Evolutionary conservation across 2,888 invertebrate species (phyloP), one percentile per base, ranked within the genome.

Genomic region (Eremobia ochroleuca): DNA sequence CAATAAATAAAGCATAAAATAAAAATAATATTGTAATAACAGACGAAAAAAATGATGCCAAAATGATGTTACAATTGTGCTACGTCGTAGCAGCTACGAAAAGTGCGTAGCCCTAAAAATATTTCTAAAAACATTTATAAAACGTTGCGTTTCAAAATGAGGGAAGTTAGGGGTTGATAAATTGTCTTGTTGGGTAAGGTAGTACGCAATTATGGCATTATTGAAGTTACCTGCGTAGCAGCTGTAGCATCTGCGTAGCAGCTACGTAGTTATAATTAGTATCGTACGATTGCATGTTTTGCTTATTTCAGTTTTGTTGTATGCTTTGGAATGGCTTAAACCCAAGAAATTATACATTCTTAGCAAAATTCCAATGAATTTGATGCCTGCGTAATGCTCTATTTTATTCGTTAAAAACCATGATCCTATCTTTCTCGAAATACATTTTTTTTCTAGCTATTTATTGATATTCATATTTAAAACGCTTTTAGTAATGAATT

Each of bases 41-140:
- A 8, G 4, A 28, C 2, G 4, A 34, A 59, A 46, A 46, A 46
- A 59, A 55, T 2, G 1, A 11, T 9, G 34, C 25, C 9, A 37
- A 46, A 59, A 46, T 58, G 0, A 18, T 31, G 52, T 40, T 40
- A 49, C 13, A 58, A 34, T 34, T 52, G 4, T 72, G 79, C 79
- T 79, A 79, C 80, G 80, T 21, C 70, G 77, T 77, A 78, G 79
- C 73, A 25, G 79, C 80, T 79, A 79, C 80, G 79, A 73, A n/a
- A 72, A 70, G 13, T 2, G 37, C 73, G 73, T 66, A 73, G 43
- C 3, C 11, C 1, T 34, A 37, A 52, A 76, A 40, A 21, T 34
- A 15, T 21, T 21, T 9, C 0, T 21, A 28, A 55, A 49, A 8
- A 9, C 1, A 18, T 34, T 28, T 4, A 15, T 34, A 11, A 25